phyloP scores from a whole-genome alignment of 2,113 vertebrate genomes.

The Genyomyrus donnyi region DNA sequence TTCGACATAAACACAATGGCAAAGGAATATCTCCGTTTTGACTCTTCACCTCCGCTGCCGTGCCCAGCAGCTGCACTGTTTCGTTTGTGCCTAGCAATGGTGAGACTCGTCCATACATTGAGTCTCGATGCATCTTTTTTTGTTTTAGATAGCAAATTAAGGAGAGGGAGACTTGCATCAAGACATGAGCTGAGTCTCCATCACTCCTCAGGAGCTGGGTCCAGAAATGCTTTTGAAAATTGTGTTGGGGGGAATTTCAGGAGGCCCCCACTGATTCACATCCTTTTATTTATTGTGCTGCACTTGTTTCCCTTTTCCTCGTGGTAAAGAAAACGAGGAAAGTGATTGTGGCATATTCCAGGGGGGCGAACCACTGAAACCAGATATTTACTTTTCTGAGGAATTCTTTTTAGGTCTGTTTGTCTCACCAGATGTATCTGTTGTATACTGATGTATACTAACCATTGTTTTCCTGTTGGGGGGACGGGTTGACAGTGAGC shows the following conservation, averaged over 20 bases:
- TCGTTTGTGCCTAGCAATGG: neutral
- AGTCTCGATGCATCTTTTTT: neutral
- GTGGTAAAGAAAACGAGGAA: neutral
- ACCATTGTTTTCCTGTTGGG: neutral
- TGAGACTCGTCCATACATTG: neutral
- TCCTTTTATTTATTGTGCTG: neutral
- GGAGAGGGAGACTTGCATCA: neutral
- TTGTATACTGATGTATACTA: neutral
- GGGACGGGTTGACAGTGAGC: neutral
- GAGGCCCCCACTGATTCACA: neutral
- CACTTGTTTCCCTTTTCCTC: neutral
- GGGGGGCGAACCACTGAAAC: neutral
- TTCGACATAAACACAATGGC: neutral
- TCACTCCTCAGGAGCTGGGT: neutral
- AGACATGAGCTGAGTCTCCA: neutral
- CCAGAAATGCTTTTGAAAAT: neutral
- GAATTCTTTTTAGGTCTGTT: neutral
- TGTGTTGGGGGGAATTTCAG: neutral
- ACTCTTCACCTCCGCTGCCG: neutral
- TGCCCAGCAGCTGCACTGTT: neutral
- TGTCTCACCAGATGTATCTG: neutral
- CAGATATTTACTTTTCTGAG: neutral
- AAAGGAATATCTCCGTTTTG: neutral
- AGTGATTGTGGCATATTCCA: neutral
- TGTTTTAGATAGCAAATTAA: slow-evolving; percentile 1